Evolutionary conservation across 1,140 invertebrate genomes (phyloP).

Genomic region (Calephelis virginiensis): DNA sequence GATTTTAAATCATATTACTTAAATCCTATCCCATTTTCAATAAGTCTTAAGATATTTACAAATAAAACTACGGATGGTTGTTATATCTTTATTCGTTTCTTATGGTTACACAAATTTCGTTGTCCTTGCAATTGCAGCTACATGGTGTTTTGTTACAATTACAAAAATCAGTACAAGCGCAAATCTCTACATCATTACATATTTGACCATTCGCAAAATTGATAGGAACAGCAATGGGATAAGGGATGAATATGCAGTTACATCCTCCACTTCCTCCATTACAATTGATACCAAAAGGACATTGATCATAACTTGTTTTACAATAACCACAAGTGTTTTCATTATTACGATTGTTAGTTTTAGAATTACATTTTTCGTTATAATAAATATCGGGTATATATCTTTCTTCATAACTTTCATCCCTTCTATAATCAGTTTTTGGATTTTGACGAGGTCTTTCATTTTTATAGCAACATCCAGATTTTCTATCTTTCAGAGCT

Average conservation of each 20-base stretch:
- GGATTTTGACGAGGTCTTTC: background rate
- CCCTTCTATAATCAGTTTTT: background rate
- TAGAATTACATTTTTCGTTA: slow-evolving; percentile 2
- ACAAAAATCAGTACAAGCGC: slow-evolving; percentile 14
- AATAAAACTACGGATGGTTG: no score
- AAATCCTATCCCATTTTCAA: no score
- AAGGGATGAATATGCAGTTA: slow-evolving; percentile 19
- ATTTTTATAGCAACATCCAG: slow-evolving; percentile 9
- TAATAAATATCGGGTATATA: background rate
- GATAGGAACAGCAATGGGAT: background rate
- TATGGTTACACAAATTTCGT: background rate
- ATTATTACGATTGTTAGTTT: background rate
- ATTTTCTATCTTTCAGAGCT: slow-evolving; percentile 36
- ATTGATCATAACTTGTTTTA: background rate
- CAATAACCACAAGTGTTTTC: background rate
- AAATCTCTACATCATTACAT: background rate
- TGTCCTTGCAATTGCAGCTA: background rate
- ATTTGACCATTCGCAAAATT: slow-evolving; percentile 2
- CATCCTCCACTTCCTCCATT: slow-evolving; percentile 21
- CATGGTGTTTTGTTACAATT: slow-evolving; percentile 9
- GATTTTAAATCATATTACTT: no score
- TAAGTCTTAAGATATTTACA: no score
- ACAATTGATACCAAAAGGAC: slow-evolving; percentile 19
- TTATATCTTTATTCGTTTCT: background rate
- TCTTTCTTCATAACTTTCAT: background rate